Evolutionary conservation across 2,888 invertebrate species (phyloP), one percentile per base, ranked within the genome.

Genomic region (Nipponacmea schrenckii): DNA sequence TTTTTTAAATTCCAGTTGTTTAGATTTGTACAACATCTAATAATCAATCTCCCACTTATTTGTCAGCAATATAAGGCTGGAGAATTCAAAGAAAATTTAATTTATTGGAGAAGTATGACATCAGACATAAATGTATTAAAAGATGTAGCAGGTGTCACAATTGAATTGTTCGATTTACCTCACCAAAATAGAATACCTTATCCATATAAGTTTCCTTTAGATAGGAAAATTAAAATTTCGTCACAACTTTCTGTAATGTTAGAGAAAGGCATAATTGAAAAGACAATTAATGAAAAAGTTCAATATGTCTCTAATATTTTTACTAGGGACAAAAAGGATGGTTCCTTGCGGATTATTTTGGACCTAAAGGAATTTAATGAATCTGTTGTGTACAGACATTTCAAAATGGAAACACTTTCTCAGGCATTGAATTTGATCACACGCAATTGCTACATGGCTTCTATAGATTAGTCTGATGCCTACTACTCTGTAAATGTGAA

Each of bases 361-460:
- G n/a, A n/a, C n/a, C n/a, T n/a, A n/a, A 44, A 68, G 68, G 24
- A 68, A 20, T 56, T 50, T 48, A 48, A 15, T 48, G 17, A 17
- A 48, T 48, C 17, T 48, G 56, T 77, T 17, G 46, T 31, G n/a
- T 75, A 77, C 45, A 68, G 68, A 14, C 77, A 72, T 69, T 75
- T 75, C 44, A 77, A 77, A 63, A 77, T 77, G 73, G 75, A 77
- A 15, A 75, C 74, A 14, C 70, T 77, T 64, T 63, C 73, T 56
- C 66, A 65, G 15, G 71, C 64, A 27, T 14, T 73, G 2, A 62
- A 69, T 48, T n/a, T 70, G 17, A 45, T 73, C n/a, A 73, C 56
- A 26, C 8, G 4, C 20, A 46, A n/a, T 24, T 48, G 46, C 15
- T 69, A 7, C 27, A 48, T 72, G 44, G 64, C 68, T 12, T 62